Percentiles rank a stretch among this genome's conserved stretches.
These are phyloP conservation scores for Andricus grossulariae DNA, from an alignment of 1,140 invertebrate genomes.

Conservation along the genomic window DNA sequence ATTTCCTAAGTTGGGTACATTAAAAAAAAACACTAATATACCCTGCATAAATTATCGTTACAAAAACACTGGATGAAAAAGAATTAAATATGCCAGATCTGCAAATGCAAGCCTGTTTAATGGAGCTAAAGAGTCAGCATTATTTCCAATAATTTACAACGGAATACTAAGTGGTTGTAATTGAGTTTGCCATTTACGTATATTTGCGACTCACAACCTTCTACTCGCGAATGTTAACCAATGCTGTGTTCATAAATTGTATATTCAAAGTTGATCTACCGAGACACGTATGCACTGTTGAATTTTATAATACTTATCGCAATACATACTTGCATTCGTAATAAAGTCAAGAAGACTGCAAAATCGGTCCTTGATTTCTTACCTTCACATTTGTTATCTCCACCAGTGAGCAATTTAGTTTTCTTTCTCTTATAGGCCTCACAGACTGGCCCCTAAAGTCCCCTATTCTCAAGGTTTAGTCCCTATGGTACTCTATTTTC, in stretches of 20 bases:
- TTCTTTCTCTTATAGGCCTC: no score
- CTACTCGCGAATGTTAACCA: neutral
- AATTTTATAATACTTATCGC: conserved; percentile 18
- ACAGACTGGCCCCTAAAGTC: no score
- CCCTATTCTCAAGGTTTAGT: no score
- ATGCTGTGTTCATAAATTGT: conserved; percentile 12
- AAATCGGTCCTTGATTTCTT: neutral
- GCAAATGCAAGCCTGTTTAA: no score
- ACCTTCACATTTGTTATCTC: conserved; percentile 22
- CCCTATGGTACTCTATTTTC: no score
- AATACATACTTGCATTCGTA: conserved; percentile 13
- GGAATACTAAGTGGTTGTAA: neutral
- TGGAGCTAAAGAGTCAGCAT: no score
- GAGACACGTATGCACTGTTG: neutral
- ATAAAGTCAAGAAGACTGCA: conserved; percentile 5
- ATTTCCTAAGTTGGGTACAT: no score
- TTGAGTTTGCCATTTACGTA: neutral
- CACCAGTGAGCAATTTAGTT: neutral
- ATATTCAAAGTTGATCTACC: conserved; percentile 20
- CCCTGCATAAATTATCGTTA: no score
- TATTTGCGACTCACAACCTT: conserved; percentile 6
- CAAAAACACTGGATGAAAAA: no score
- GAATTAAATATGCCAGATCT: no score
- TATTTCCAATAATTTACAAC: no score
- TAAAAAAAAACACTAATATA: no score